Base-by-base conservation (phyloP, 2,888 invertebrate genomes). In the Tridacna crocea region DNA sequence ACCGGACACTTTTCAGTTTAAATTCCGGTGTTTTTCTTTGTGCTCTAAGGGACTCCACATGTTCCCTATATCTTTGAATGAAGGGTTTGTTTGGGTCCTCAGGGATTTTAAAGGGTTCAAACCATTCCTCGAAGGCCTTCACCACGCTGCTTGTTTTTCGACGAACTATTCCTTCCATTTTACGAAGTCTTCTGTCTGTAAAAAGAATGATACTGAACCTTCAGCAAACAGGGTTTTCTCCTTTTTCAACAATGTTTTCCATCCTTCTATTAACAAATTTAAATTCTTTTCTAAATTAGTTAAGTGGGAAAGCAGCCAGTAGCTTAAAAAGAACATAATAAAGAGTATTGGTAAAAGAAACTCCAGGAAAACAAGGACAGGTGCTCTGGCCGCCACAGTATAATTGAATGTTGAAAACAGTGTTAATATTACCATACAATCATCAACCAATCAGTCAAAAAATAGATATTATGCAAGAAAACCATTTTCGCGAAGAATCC, bases 81-180 rank as follows among this genome's bases (percentile, higher is more conserved):
- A 70, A 70, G 24, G 70, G 48, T 51, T 70, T 70, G 19, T 70
- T 51, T 2, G 70, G 70, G 51, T 70, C 70, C 22, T 70, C 70
- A 6, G 70, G 70, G n/a, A 70, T 24, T 46, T 51, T 48, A 15
- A 70, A 70, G 24, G 70, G 70, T 15, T 48, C 70, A 22, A 70
- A 47, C 70, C 70, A 70, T 19, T 70, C 51, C 22, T 26, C 70
- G 6, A 70, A 48, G 13, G 70, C 70, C 51, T 70, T 48, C 15
- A 70, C 70, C 15, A 70, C 51, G 51, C 51, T 26, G 10, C 47
- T 17, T 3, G 70, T 70, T 24, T 70, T 70, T 13, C 70, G n/a
- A 22, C 70, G 19, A 13, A 70, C 70, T 17, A 70, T 12, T n/a
- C 70, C 47, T 0, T 19, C 51, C 70, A 51, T 51, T 24, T 36